phyloP scores from a whole-genome alignment of 2,888 invertebrate species.

The Thereva nobilitata region DNA sequence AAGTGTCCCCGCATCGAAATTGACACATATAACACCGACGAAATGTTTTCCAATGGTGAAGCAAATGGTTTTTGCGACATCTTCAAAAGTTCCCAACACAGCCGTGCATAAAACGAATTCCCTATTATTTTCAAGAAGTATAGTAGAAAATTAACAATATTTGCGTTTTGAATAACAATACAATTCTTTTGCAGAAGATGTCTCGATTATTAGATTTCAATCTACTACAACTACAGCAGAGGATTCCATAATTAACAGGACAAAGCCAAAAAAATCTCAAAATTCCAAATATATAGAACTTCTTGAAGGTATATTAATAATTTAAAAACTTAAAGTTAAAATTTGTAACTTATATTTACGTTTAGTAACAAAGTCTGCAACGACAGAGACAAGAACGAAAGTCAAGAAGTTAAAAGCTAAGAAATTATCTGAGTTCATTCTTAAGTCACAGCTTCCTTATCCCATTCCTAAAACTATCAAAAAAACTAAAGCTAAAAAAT shows the following conservation, averaged over 20 bases:
- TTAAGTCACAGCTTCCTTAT: slow-evolving; percentile 56
- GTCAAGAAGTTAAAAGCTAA: slow-evolving; percentile 69
- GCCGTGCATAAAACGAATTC: not conserved
- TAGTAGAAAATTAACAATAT: not conserved
- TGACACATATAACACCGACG: slow-evolving; percentile 1
- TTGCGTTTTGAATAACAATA: not conserved
- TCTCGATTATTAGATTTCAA: slow-evolving; percentile 2
- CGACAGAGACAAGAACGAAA: slow-evolving; percentile 69
- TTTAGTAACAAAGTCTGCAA: slow-evolving; percentile 67
- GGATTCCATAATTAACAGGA: slow-evolving; percentile 45
- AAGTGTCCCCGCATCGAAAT: not conserved
- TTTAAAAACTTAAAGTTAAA: not conserved
- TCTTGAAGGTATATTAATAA: slow-evolving; percentile 64
- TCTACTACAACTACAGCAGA: slow-evolving; percentile 19
- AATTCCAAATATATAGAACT: slow-evolving; percentile 69
- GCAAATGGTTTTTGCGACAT: not conserved
- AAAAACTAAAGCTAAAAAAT: slow-evolving; percentile 9
- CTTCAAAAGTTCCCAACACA: not conserved
- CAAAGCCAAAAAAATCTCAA: slow-evolving; percentile 61
- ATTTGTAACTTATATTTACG: slow-evolving; percentile 24
- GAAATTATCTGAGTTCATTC: slow-evolving; percentile 69
- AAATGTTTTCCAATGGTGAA: not conserved
- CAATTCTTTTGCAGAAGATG: not conserved
- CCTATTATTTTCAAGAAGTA: not conserved
- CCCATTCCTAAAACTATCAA: not conserved